Conservation (phyloP, 2,113 vertebrate genomes). For the Megalops atlanticus region DNA sequence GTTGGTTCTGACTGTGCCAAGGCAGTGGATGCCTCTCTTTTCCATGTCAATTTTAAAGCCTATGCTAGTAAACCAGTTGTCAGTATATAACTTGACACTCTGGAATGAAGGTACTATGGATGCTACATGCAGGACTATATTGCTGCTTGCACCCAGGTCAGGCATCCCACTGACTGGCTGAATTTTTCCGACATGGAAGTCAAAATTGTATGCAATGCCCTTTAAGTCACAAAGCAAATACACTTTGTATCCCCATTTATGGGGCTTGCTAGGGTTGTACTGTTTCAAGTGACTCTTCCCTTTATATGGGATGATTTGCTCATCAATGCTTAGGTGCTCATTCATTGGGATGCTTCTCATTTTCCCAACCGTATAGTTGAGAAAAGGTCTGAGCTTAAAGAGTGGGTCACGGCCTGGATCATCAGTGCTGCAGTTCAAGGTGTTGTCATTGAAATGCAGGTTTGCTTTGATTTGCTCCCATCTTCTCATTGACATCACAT, state of each 20-base stretch:
- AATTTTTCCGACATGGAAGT: constrained; percentile 3
- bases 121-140: constrained; percentile 20
- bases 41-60: constrained; percentile 8
- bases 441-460: constrained; percentile 24
- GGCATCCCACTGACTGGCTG: constrained; percentile 22
- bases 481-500: constrained; percentile 22
- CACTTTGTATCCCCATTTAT: constrained; percentile 24
- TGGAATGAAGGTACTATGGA: constrained; percentile 2
- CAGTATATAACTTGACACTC: constrained; percentile 3
- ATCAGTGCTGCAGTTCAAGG: constrained; percentile 14
- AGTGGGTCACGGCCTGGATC: constrained; percentile 22
- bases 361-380: constrained; percentile 12
- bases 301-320: neutral
- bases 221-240: constrained; percentile 27
- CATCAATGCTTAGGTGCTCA: neutral
- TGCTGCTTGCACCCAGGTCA: constrained; percentile 28
- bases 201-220: constrained; percentile 24
- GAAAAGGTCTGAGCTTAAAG: neutral
- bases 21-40: no score
- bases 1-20: constrained; percentile 11
- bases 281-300: neutral
- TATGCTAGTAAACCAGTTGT: constrained; percentile 15
- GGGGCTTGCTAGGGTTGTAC: neutral
- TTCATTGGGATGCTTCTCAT: constrained; percentile 21
- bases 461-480: constrained; percentile 25